Percentiles rank a stretch among this genome's conserved stretches.
Conservation (phyloP, 2,888 invertebrate genomes). For the Tenthredo mesomela region DNA sequence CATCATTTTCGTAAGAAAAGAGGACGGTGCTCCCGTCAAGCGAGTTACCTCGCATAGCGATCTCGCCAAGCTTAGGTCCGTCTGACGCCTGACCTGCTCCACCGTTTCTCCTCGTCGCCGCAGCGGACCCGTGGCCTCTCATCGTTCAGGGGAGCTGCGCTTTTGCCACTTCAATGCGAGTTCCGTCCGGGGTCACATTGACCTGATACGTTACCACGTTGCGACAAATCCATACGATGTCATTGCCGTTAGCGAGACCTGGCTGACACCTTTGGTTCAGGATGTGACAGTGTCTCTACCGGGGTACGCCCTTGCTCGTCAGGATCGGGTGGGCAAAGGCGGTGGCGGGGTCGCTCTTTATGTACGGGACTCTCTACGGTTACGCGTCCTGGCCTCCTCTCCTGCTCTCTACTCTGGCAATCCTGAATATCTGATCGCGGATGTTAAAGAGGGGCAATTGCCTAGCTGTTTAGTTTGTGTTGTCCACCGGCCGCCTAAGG, state of each 20-base stretch:
- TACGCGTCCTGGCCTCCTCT: background rate
- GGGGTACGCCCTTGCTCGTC: background rate
- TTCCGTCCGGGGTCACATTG: background rate
- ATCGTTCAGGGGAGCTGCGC: background rate
- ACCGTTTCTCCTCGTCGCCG: background rate
- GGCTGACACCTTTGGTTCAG: background rate
- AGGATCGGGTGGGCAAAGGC: background rate
- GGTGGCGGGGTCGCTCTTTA: background rate
- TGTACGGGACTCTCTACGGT: background rate
- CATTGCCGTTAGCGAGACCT: constrained; percentile 16
- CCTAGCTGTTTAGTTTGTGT: background rate
- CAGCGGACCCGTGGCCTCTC: background rate
- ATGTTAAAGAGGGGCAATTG: background rate
- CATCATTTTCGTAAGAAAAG: too few species aligned
- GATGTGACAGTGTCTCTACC: background rate
- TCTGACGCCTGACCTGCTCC: background rate
- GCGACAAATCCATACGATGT: background rate
- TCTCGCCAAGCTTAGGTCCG: too few species aligned
- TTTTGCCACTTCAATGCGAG: background rate
- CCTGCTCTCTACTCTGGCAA: background rate
- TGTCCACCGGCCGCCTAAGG: background rate
- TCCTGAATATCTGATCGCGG: background rate
- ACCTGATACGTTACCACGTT: background rate
- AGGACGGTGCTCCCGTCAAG: too few species aligned
- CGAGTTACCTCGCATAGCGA: too few species aligned